Percentiles rank a stretch among this genome's conserved stretches.
Conservation (phyloP, 2,113 vertebrate species). For the Morone saxatilis region DNA sequence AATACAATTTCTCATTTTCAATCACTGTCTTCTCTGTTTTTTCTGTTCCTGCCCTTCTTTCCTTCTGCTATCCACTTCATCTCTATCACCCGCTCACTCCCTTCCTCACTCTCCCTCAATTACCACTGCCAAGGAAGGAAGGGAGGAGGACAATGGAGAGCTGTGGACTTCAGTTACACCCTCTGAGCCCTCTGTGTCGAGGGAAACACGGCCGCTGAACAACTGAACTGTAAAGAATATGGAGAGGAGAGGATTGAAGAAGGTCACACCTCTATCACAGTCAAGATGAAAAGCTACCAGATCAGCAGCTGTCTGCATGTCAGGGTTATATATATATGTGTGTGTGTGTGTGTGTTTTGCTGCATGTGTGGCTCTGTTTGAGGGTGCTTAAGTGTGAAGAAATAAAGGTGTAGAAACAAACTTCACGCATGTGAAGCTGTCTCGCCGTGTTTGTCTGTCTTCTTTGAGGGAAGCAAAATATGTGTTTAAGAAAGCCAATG, state of each 20-base stretch:
- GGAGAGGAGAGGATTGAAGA: slow-evolving; percentile 46
- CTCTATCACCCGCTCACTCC: slow-evolving; percentile 43
- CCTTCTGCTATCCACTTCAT: slow-evolving; percentile 28
- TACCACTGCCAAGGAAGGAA: slow-evolving; percentile 27
- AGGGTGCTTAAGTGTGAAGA: background rate
- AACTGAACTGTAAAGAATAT: slow-evolving; percentile 67
- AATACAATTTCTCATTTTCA: slow-evolving; percentile 37
- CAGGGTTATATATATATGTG: background rate
- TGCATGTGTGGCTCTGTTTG: background rate
- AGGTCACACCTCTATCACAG: slow-evolving; percentile 60
- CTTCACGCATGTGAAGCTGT: slow-evolving; percentile 4
- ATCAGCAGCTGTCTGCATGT: slow-evolving; percentile 49
- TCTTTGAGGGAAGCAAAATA: slow-evolving; percentile 4
- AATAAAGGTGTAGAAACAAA: slow-evolving; percentile 19
- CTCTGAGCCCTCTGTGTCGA: slow-evolving; percentile 65
- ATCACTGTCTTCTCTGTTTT: slow-evolving; percentile 16
- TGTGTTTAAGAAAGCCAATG: background rate
- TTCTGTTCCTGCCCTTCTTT: slow-evolving; percentile 4
- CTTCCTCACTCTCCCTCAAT: slow-evolving; percentile 24
- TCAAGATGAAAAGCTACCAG: slow-evolving; percentile 36
- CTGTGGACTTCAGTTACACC: slow-evolving; percentile 59
- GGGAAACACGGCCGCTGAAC: slow-evolving; percentile 58
- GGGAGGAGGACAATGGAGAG: slow-evolving; percentile 40
- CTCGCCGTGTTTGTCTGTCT: background rate
- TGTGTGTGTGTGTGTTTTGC: background rate